Base-by-base conservation (phyloP, 2,888 invertebrate species). In the Diogma glabrata region DNA sequence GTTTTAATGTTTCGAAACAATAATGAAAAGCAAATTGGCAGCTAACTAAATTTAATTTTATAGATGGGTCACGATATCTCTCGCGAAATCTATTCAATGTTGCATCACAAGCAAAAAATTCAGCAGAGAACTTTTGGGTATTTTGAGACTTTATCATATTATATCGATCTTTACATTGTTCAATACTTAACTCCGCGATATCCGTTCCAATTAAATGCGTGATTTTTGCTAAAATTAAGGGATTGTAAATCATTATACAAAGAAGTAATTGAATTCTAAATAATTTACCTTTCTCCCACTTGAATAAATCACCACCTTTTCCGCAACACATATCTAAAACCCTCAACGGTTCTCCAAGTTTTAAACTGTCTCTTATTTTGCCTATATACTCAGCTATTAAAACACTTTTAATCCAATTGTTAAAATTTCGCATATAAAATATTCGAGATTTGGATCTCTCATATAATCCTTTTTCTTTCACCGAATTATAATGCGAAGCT, bases 1-100 rank as follows among this genome's bases (percentile, higher is more conserved):
- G 94, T 4, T 75, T 70, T 54, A 91, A 70, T 53, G 87, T 86
- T 70, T 94, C 93, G 70, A 95, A 96, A 63, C 88, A 84, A 65
- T 99, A 99, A 72, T 99, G 99, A 65, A 99, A 86, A 19, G 95
- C 91, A 77, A 99, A 99, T 70, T 99, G 99, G 66, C 95, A 95
- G 66, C 94, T 95, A 1, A 90, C 90, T 38, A 99, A 64, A 67
- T 99, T 90, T 61, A 97, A 79, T 60, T 80, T 77, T 53, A 85
- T 77, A 19, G 84, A 82, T 2, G 86, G 79, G 67, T 93, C 85
- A 60, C 76, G 75, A 65, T 84, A 91, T 59, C 82, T 81, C 63
- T 84, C 81, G 49, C 84, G 74, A n/a, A 90, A 70, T 19, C 82
- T 75, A 54, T 82, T 80, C 75, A 84, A 85, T n/a, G 93, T 87